Evolutionary conservation across 2,797 vertebrate species (phyloP).

Genomic region (Setipinna tenuifilis): DNA sequence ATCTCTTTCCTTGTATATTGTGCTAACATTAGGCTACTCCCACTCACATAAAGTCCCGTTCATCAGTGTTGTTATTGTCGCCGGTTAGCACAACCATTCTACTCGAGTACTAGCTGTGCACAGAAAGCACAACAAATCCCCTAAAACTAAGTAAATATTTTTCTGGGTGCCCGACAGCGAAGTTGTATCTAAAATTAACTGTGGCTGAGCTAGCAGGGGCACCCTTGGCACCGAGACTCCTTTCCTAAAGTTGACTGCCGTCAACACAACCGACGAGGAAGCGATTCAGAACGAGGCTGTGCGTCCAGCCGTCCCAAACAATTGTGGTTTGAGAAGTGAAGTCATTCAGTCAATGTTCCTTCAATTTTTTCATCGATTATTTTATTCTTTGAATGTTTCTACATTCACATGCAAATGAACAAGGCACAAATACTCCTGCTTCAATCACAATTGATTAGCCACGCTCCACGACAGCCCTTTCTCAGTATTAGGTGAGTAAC

Average conservation of each 20-base stretch:
- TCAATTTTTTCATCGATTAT: neutral
- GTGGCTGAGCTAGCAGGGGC: neutral
- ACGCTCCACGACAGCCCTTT: neutral
- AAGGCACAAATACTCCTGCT: neutral
- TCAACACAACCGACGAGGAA: neutral
- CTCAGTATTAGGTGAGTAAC: neutral
- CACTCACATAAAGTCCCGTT: constrained; percentile 81
- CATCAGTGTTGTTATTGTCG: constrained; percentile 62
- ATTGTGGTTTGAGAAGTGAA: neutral
- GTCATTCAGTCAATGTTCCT: neutral
- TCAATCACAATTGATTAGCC: neutral
- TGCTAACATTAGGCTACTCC: neutral
- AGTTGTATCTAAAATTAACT: neutral
- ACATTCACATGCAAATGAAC: neutral
- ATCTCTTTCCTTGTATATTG: neutral
- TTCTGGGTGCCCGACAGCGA: neutral
- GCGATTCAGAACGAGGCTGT: constrained; percentile 20
- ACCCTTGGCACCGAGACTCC: neutral
- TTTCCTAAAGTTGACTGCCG: neutral
- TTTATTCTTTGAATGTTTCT: neutral
- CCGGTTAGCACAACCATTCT: constrained; percentile 80
- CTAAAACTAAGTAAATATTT: neutral
- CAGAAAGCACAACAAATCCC: neutral
- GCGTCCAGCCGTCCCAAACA: neutral
- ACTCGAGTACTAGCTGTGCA: constrained; percentile 10